Conservation (phyloP, 2,888 invertebrate species). For the Malachius bipustulatus region DNA sequence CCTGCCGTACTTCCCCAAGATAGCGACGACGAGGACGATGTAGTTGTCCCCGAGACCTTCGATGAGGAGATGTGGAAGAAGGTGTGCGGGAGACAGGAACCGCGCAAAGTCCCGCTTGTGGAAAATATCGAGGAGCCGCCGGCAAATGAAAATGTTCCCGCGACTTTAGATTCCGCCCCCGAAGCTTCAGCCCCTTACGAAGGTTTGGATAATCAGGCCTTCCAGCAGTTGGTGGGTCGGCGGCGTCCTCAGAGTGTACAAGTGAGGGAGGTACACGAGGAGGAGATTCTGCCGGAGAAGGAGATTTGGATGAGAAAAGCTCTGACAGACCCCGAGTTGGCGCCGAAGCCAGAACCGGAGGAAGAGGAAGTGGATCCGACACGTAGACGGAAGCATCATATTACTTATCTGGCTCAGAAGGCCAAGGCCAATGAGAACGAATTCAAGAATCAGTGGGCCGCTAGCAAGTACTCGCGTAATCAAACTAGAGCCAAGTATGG, state of each 20-base stretch:
- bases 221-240: conserved; percentile 57
- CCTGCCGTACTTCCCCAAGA: conserved; percentile 16
- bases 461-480: conserved; percentile 69
- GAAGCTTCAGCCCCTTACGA: conserved; percentile 37
- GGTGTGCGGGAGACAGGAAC: conserved; percentile 35
- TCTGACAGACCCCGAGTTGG: conserved; percentile 50
- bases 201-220: conserved; percentile 42
- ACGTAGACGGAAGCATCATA: conserved; percentile 80
- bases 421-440: conserved; percentile 92
- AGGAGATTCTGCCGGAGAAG: conserved; percentile 68
- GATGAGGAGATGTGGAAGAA: conserved; percentile 39
- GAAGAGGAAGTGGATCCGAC: conserved; percentile 43
- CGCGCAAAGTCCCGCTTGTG: conserved; percentile 40
- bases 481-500: conserved; percentile 95
- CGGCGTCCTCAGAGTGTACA: conserved; percentile 54
- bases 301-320: conserved; percentile 73
- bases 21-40: conserved; percentile 26
- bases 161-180: conserved; percentile 37
- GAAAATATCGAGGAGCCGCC: conserved; percentile 36
- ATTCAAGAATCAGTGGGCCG: conserved; percentile 87
- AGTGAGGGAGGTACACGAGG: conserved; percentile 72
- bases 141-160: conserved; percentile 27
- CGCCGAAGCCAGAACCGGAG: conserved; percentile 38
- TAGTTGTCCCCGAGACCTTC: conserved; percentile 34
- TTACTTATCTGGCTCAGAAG: conserved; percentile 86